Evolutionary conservation across 2,888 invertebrate species (phyloP).

Genomic region (Thecophora atra): DNA sequence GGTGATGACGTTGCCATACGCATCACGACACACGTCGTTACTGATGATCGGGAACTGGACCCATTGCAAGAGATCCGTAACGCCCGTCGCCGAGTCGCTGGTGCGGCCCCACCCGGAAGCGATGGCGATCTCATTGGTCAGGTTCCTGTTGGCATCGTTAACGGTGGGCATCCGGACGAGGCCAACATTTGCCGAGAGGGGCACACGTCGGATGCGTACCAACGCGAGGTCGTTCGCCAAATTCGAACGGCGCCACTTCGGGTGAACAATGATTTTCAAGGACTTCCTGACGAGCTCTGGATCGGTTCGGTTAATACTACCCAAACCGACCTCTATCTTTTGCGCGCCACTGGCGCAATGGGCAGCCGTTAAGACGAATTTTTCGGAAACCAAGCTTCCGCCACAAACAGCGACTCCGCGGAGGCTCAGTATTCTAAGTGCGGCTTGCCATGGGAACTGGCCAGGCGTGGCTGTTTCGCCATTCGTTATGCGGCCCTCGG

Average conservation of each 20-base stretch:
- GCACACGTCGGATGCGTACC: conserved; percentile 55
- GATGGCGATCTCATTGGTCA: conserved; percentile 46
- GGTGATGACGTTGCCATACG: conserved; percentile 40
- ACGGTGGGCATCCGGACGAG: conserved; percentile 46
- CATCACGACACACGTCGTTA: conserved; percentile 48
- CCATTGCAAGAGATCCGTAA: conserved; percentile 41
- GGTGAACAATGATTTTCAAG: conserved; percentile 53
- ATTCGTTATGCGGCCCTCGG: conserved; percentile 50
- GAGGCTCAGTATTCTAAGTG: conserved; percentile 48
- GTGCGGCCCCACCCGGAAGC: conserved; percentile 54
- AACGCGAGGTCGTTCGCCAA: conserved; percentile 55
- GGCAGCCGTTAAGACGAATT: conserved; percentile 40
- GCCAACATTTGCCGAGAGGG: conserved; percentile 15
- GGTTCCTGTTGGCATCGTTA: conserved; percentile 44
- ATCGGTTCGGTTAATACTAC: conserved; percentile 44
- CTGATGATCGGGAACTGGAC: conserved; percentile 50
- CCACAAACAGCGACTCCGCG: conserved; percentile 54
- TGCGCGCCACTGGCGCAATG: conserved; percentile 36
- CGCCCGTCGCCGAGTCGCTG: conserved; percentile 9
- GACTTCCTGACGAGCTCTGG: conserved; percentile 45
- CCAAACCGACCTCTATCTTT: conserved; percentile 51
- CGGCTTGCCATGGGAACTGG: conserved; percentile 54
- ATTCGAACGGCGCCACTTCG: conserved; percentile 52
- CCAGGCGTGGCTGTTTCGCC: conserved; percentile 42
- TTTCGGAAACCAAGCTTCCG: conserved; percentile 53